A percentile compares a stretch with the other conserved stretches of the same genome.
These are phyloP conservation scores for Pavo muticus DNA, from an alignment of 2,113 vertebrate genomes.

Conservation along the genomic window DNA sequence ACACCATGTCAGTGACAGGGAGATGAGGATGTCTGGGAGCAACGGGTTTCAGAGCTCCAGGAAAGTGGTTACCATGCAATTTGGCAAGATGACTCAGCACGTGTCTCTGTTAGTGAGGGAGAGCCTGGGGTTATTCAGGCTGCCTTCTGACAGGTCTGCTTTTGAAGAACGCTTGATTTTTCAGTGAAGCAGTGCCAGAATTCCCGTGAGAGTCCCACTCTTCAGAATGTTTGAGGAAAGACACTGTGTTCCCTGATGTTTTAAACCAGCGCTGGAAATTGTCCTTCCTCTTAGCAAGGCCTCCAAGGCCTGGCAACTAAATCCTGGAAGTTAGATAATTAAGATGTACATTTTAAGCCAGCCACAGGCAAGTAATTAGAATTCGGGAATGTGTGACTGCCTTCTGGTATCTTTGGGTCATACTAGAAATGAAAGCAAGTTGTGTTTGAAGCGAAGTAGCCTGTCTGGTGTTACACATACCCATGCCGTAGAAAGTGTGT, in stretches of 20 bases:
- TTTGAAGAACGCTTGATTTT: background rate
- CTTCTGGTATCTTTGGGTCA: background rate
- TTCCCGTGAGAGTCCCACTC: background rate
- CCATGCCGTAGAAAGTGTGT: background rate
- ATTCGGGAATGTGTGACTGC: background rate
- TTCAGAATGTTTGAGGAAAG: background rate
- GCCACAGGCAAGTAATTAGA: background rate
- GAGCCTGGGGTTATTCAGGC: background rate
- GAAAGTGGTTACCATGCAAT: background rate
- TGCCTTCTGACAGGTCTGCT: slow-evolving; percentile 10
- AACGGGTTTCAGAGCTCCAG: background rate
- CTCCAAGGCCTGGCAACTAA: background rate
- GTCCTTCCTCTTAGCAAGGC: background rate
- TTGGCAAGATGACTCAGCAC: background rate
- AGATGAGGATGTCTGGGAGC: slow-evolving; percentile 16
- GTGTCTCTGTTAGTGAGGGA: background rate
- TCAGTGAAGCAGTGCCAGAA: background rate
- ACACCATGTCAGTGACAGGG: background rate
- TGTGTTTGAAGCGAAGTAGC: fast-evolving
- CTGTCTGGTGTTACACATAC: background rate
- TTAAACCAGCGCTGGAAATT: background rate
- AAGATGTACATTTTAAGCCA: background rate
- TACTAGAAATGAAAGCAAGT: background rate
- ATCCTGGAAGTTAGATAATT: background rate
- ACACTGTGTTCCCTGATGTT: background rate